Evolutionary conservation across 2,888 invertebrate species (phyloP).

Genomic region (Cantharis rustica): DNA sequence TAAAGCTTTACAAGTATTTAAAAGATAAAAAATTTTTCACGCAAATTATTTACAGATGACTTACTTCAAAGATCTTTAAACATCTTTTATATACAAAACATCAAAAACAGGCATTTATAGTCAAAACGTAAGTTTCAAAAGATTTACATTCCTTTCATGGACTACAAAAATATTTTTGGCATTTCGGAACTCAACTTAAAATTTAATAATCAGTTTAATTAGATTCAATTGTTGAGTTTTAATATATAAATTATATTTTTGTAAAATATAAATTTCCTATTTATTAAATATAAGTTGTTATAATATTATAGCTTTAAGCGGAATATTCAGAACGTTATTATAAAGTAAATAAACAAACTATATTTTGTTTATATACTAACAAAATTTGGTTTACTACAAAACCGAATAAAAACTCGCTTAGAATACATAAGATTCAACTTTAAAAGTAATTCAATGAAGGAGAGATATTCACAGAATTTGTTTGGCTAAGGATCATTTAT

Average conservation of each 20-base stretch:
- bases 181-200: neutral
- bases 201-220: neutral
- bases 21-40: neutral
- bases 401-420: neutral
- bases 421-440: neutral
- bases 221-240: neutral
- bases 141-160: neutral
- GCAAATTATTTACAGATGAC: neutral
- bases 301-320: neutral
- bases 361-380: neutral
- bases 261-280: neutral
- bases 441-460: neutral
- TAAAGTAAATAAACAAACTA: neutral
- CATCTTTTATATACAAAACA: slow-evolving; percentile 3
- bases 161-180: neutral
- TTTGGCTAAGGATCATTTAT: neutral
- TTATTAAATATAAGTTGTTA: neutral
- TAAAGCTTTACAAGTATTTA: neutral
- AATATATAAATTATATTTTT: neutral
- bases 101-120: neutral
- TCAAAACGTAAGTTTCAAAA: neutral
- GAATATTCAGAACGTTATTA: neutral
- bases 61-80: slow-evolving; percentile 2
- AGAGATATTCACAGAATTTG: neutral
- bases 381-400: neutral